phyloP scores from a whole-genome alignment of 2,888 invertebrate species.

The Lucinisca nassula region DNA sequence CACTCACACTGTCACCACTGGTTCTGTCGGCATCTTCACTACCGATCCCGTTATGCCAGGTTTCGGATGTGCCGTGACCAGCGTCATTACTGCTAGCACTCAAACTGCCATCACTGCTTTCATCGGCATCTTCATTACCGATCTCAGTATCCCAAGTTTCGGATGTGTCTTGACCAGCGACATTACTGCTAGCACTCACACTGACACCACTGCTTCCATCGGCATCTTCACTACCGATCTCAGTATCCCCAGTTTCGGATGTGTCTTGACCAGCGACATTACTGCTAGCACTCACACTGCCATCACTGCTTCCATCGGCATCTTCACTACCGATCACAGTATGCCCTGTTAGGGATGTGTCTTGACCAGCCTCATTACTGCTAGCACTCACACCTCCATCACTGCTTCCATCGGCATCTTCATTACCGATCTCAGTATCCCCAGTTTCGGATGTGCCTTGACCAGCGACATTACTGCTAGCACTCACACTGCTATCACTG shows the following conservation, averaged over 20 bases:
- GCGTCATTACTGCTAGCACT: not conserved
- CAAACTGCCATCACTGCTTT: not conserved
- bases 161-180: too few species aligned
- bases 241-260: too few species aligned
- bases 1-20: too few species aligned
- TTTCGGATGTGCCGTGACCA: too few species aligned
- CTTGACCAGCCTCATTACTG: not conserved
- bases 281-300: not conserved
- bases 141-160: too few species aligned
- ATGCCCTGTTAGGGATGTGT: too few species aligned
- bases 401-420: not conserved
- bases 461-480: not conserved
- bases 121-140: too few species aligned
- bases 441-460: not conserved
- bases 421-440: not conserved
- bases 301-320: not conserved
- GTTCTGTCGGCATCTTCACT: too few species aligned
- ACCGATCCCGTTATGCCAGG: too few species aligned
- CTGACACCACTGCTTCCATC: not conserved
- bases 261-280: too few species aligned
- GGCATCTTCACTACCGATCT: too few species aligned
- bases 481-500: not conserved
- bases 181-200: too few species aligned
- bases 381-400: not conserved
- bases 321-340: not conserved